Percentiles rank a stretch among this genome's conserved stretches.
phyloP scores from a whole-genome alignment of 2,888 invertebrate genomes.

The Drosophila barbarae region DNA sequence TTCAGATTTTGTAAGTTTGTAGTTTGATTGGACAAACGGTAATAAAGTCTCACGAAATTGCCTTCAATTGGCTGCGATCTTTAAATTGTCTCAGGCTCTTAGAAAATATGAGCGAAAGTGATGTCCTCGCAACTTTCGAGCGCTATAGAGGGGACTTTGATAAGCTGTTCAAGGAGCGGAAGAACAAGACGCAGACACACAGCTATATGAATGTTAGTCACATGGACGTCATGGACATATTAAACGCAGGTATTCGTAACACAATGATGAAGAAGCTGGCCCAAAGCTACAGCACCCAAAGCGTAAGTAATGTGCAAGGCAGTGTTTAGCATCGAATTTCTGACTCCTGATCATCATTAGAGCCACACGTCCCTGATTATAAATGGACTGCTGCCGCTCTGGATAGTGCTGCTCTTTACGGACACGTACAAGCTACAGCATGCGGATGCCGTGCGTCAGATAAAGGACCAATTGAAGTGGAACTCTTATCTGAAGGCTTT shows the following conservation, averaged over 20 bases:
- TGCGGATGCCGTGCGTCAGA: slow-evolving; percentile 64
- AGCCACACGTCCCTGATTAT: slow-evolving; percentile 61
- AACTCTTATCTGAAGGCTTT: slow-evolving; percentile 55
- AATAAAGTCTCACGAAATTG: slow-evolving; percentile 20
- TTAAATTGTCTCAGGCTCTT: slow-evolving; percentile 41
- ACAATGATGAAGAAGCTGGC: slow-evolving; percentile 60
- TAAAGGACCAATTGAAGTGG: slow-evolving; percentile 68
- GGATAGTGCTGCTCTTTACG: slow-evolving; percentile 75
- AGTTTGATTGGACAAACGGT: neutral
- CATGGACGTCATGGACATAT: slow-evolving; percentile 57
- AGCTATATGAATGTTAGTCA: slow-evolving; percentile 57
- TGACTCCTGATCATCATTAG: slow-evolving; percentile 43
- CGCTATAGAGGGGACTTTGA: slow-evolving; percentile 51
- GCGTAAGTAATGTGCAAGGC: slow-evolving; percentile 38
- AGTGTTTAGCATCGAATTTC: neutral
- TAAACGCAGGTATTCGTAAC: slow-evolving; percentile 48
- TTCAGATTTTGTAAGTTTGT: slow-evolving; percentile 50
- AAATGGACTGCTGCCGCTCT: slow-evolving; percentile 76
- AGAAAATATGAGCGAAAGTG: slow-evolving; percentile 46
- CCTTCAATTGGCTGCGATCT: slow-evolving; percentile 13
- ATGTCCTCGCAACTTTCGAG: slow-evolving; percentile 51
- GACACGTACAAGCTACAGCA: slow-evolving; percentile 54
- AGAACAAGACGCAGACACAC: slow-evolving; percentile 44
- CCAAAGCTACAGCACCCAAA: slow-evolving; percentile 26
- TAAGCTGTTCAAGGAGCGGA: slow-evolving; percentile 45